Evolutionary conservation across 2,113 vertebrate species (phyloP), one percentile per base, ranked within the genome.

Genomic region (Stigmatopora argus): DNA sequence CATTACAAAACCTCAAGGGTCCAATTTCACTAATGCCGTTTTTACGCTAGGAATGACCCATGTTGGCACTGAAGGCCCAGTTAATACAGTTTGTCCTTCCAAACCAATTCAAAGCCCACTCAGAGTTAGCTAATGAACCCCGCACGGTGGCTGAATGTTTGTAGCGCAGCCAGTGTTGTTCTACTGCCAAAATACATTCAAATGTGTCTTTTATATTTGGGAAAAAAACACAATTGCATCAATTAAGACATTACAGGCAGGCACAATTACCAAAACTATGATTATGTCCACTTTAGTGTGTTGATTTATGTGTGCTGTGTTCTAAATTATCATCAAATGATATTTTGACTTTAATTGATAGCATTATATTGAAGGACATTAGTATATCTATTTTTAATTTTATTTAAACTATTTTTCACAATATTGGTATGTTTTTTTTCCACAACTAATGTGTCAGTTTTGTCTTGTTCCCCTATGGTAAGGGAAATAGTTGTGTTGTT

Each of bases 51-150:
- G 71, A 65, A 12, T 75, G 72, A 85, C 77, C 74, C 46, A 3
- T 68, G 56, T 74, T 74, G 78, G 68, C 79, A 65, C 75, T 71
- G 67, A 68, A 70, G 69, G 66, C 56, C 72, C 49, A 6, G 72
- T 83, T 80, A 78, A 78, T 79, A 75, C 74, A 69, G 72, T 80
- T 78, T 73, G 78, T 82, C 71, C 84, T 83, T 75, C 71, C 74
- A 72, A 70, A 75, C 66, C 61, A 78, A 72, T 78, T 82, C 69
- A 80, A 72, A 70, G 64, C 73, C 71, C 78, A 67, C 79, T 83
- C 69, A 66, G 64, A 69, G 79, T 78, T 74, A 75, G 72, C 79
- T 78, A 87, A 85, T 83, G 56, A 82, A 88, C 66, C 26, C 70
- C 45, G 47, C 80, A 62, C 59, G 51, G 65, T 68, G 69, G 71